These are phyloP conservation scores for Leptinotarsa defecta DNA, from an alignment of 1,140 invertebrate genomes.

Conservation along the genomic window DNA sequence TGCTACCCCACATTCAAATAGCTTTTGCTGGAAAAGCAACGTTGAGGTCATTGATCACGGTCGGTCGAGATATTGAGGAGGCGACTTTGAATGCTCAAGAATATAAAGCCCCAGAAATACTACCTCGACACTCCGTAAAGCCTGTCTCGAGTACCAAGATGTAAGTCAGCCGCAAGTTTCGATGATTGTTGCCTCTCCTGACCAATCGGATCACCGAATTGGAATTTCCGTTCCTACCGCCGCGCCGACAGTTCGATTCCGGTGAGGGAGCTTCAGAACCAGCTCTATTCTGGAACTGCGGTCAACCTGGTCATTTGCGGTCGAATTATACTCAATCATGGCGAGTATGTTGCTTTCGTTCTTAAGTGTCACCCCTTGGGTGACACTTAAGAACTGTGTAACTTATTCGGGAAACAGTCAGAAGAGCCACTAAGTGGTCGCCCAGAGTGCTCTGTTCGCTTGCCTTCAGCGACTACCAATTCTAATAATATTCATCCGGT, in stretches of 20 bases:
- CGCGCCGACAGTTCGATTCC: neutral
- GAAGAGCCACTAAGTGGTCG: too few species aligned
- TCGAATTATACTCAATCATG: neutral
- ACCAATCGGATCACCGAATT: too few species aligned
- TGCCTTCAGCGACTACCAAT: too few species aligned
- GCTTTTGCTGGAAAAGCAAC: neutral
- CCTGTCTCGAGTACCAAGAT: neutral
- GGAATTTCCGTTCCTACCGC: neutral
- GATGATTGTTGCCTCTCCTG: too few species aligned
- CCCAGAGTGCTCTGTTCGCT: too few species aligned
- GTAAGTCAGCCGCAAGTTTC: too few species aligned
- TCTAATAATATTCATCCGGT: too few species aligned
- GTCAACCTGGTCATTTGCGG: neutral
- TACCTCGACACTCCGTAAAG: neutral
- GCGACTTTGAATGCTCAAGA: neutral
- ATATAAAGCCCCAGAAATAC: neutral
- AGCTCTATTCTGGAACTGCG: slow-evolving; percentile 22
- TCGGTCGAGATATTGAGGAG: neutral
- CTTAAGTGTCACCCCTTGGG: slow-evolving; percentile 15
- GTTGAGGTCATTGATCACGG: neutral
- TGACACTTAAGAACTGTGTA: neutral
- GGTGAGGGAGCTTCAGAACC: neutral
- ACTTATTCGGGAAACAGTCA: neutral
- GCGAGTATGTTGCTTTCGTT: slow-evolving; percentile 13
- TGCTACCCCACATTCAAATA: slow-evolving; percentile 7